Conservation (phyloP, 53 echinoderm and acorn worm genomes). For the Astropecten irregularis region DNA sequence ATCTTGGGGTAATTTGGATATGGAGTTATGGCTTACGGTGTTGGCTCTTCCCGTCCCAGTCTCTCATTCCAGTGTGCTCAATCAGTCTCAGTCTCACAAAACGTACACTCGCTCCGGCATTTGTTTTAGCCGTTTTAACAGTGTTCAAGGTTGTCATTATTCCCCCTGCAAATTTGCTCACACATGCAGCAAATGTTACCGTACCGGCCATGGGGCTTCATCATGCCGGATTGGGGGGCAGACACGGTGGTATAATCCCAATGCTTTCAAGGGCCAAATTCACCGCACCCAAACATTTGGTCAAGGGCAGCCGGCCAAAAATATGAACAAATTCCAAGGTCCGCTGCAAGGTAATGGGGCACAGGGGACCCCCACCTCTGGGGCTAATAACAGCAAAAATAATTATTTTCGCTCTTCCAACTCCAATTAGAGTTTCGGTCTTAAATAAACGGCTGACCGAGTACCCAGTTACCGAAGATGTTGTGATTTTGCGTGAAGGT, state of each 20-base stretch:
- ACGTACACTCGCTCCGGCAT: background rate
- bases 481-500: background rate
- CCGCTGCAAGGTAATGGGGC: too few relatives aligned
- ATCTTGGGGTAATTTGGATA: background rate
- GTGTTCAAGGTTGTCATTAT: background rate
- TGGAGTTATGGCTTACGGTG: background rate
- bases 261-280: background rate
- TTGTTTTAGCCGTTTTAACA: background rate
- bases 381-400: too few relatives aligned
- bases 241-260: background rate
- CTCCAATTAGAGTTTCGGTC: background rate
- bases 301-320: too few relatives aligned
- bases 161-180: background rate
- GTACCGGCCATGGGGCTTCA: background rate
- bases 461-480: background rate
- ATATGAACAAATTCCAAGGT: too few relatives aligned
- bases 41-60: background rate
- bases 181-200: background rate
- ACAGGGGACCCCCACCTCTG: too few relatives aligned
- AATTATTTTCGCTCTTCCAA: slow-evolving; percentile 5
- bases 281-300: background rate
- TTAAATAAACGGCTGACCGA: background rate
- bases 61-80: background rate
- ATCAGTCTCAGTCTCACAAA: background rate
- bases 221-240: background rate